Evolutionary conservation across 2,888 invertebrate species (phyloP), one percentile per base, ranked within the genome.

Genomic region (Ochlodes sylvanus): DNA sequence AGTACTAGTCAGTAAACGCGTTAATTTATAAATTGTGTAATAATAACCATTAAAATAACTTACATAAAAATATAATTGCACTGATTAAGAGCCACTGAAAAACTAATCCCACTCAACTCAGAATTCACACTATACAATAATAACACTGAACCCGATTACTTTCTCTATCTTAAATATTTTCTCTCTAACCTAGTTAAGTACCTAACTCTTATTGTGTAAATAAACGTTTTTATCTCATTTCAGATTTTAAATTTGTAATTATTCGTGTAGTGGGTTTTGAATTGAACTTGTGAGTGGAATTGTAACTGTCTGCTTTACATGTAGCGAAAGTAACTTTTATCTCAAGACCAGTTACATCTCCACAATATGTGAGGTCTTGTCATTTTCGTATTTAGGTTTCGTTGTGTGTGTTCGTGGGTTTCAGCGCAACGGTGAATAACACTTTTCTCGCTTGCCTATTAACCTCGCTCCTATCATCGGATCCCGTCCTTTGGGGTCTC

Each of bases 111-210:
- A 63, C 7, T 12, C 10, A n/a, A 27, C 21, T 27, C 54, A 54
- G 14, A 42, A 17, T 21, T n/a, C 41, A 66, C 66, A 60, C 61
- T 67, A 19, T 21, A 70, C 66, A 66, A 21, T 10, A 15, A 34
- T 38, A 52, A 69, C 63, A 58, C 54, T 69, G 5, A 57, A 68
- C 68, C 50, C 84, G 50, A 65, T 65, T 58, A 90, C 86, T 87
- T 84, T 85, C 88, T 90, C 92, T 90, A 88, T 91, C 90, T 88
- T 91, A 87, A 89, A 90, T 90, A 92, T 92, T 93, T 92, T 89
- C 91, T 92, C 85, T 92, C 91, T 92, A 90, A 92, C 82, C 86
- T 92, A 91, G 91, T 85, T 76, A 85, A 86, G 87, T 90, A 89
- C 85, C 86, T 89, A 89, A 91, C 84, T 90, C 87, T 89, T 88